A percentile compares a stretch with the other conserved stretches of the same genome.
Evolutionary conservation across 2,888 invertebrate genomes (phyloP).

Genomic region (Colostygia pectinataria): DNA sequence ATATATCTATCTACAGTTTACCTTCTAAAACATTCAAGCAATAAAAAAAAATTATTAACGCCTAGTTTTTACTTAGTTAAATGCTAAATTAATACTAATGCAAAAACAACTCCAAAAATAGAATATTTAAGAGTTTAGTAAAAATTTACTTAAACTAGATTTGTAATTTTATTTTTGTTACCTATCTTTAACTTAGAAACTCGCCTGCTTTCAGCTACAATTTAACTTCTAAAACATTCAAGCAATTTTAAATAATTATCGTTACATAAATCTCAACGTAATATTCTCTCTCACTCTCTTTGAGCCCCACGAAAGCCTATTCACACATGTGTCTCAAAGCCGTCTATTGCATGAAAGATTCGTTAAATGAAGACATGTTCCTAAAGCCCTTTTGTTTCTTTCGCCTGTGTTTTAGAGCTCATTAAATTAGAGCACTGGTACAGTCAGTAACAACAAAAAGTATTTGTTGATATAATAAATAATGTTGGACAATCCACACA

Average conservation of each 20-base stretch:
- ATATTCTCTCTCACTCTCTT: neutral
- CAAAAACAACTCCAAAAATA: too few relatives aligned
- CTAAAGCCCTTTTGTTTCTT: conserved; percentile 68
- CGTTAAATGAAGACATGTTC: conserved; percentile 60
- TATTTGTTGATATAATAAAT: too few relatives aligned
- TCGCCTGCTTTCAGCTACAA: too few relatives aligned
- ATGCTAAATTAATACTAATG: too few relatives aligned
- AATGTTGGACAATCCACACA: too few relatives aligned
- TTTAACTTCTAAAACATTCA: neutral
- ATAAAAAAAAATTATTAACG: conserved; percentile 8
- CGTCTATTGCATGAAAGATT: conserved; percentile 36
- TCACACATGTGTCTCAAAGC: conserved; percentile 18
- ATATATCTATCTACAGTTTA: too few relatives aligned
- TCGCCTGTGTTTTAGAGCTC: conserved; percentile 75
- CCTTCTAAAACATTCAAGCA: neutral
- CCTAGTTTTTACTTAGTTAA: too few relatives aligned
- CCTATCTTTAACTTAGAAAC: too few relatives aligned
- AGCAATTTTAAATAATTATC: conserved; percentile 7
- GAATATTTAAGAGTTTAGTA: too few relatives aligned
- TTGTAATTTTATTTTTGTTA: too few relatives aligned
- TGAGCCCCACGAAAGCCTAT: conserved; percentile 8
- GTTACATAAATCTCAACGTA: neutral
- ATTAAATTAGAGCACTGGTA: conserved; percentile 66
- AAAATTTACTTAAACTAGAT: too few relatives aligned
- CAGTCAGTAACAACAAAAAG: conserved; percentile 3